These are phyloP conservation scores for Xiphorhynchus elegans DNA, from an alignment of 2,113 vertebrate genomes.

Conservation along the genomic window DNA sequence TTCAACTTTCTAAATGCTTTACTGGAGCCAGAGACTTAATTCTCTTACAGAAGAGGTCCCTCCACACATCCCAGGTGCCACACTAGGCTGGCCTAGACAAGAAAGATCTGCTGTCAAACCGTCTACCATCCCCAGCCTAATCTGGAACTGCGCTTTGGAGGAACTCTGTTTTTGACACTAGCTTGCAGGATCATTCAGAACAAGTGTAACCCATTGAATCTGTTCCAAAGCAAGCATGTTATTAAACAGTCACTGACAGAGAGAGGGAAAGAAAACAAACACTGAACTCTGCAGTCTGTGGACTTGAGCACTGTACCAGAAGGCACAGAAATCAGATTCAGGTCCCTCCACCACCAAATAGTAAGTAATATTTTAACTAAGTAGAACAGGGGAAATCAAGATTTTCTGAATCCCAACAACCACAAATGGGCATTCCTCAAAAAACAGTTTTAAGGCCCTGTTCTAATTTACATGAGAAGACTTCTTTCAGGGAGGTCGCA, in stretches of 20 bases:
- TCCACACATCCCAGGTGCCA: neutral
- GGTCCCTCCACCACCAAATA: neutral
- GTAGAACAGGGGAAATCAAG: neutral
- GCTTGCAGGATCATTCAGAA: neutral
- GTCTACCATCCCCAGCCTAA: neutral
- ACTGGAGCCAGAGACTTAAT: neutral
- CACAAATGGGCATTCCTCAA: neutral
- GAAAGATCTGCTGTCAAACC: neutral
- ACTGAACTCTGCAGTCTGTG: neutral
- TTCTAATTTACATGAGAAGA: neutral
- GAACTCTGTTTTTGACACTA: neutral
- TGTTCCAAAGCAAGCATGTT: neutral
- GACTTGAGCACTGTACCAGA: neutral
- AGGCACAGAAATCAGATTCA: neutral
- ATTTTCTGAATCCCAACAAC: neutral
- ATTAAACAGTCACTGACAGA: neutral
- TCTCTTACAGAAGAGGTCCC: neutral
- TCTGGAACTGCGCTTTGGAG: neutral
- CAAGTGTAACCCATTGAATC: neutral
- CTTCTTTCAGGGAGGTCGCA: neutral
- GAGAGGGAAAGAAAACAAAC: neutral
- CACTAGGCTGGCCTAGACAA: neutral
- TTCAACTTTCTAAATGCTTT: neutral
- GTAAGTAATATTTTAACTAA: neutral
- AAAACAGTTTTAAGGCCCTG: neutral